phyloP scores from a whole-genome alignment of 2,888 invertebrate species.

The Scotopteryx bipunctaria region DNA sequence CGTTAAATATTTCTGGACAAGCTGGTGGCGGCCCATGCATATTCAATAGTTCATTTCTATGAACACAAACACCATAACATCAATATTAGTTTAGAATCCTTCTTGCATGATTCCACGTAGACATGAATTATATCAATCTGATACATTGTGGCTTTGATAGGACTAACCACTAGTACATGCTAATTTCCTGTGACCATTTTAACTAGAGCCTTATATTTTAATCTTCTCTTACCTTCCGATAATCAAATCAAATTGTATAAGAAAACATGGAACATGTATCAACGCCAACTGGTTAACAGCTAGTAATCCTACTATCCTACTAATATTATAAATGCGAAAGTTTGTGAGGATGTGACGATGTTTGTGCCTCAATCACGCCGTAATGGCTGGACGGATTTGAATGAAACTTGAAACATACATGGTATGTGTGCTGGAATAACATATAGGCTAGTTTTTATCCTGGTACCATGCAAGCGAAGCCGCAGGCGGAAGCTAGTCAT shows the following conservation, averaged over 20 bases:
- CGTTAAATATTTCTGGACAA: constrained; percentile 24
- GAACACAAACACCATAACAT: constrained; percentile 37
- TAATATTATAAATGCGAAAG: no score
- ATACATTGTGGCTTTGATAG: constrained; percentile 42
- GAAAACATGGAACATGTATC: neutral
- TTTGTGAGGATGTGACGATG: no score
- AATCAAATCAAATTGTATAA: neutral
- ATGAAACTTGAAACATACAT: no score
- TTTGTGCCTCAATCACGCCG: no score
- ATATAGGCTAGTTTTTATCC: no score
- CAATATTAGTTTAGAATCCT: constrained; percentile 43
- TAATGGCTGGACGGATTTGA: no score
- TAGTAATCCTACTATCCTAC: no score
- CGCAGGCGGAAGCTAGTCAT: no score
- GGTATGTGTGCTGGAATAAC: no score
- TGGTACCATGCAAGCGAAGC: no score
- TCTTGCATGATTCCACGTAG: constrained; percentile 45
- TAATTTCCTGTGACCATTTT: neutral
- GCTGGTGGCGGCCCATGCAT: constrained; percentile 27
- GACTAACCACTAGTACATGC: neutral
- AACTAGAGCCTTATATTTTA: neutral
- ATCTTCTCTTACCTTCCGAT: neutral
- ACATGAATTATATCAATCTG: constrained; percentile 44
- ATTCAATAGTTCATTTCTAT: constrained; percentile 36
- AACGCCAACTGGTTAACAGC: neutral